A percentile compares a stretch with the other conserved stretches of the same genome.
These are phyloP conservation scores for Torymus auratus DNA, from an alignment of 2,888 invertebrate genomes.

Conservation along the genomic window DNA sequence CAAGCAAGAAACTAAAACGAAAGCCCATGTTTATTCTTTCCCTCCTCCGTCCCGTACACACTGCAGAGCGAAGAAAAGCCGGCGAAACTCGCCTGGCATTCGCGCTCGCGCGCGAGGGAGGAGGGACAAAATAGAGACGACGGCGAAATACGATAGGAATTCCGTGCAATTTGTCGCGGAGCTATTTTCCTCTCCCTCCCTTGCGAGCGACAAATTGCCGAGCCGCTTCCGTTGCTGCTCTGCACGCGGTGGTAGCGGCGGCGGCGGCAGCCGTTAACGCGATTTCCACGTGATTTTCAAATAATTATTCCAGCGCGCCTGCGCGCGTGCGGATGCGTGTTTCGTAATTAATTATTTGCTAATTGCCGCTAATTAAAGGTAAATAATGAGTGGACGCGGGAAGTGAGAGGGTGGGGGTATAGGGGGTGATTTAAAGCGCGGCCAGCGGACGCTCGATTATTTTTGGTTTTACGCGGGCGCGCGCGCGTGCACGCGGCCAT, in stretches of 20 bases:
- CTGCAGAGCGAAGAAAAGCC: background rate
- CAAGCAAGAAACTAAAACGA: slow-evolving; percentile 25
- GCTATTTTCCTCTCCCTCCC: slow-evolving; percentile 42
- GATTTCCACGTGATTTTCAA: slow-evolving; percentile 60
- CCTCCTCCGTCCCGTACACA: background rate
- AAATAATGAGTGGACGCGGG: slow-evolving; percentile 69
- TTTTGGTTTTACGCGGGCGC: slow-evolving; percentile 70
- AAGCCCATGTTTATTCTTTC: slow-evolving; percentile 36
- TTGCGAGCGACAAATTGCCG: slow-evolving; percentile 46
- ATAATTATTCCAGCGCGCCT: slow-evolving; percentile 60
- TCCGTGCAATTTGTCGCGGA: slow-evolving; percentile 54
- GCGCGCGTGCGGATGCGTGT: slow-evolving; percentile 33
- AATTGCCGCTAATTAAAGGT: slow-evolving; percentile 72
- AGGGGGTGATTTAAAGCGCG: slow-evolving; percentile 70
- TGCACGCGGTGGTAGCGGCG: background rate
- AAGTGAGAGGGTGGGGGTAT: slow-evolving; percentile 44
- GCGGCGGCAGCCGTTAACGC: background rate
- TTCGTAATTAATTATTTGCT: slow-evolving; percentile 70
- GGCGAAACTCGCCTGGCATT: slow-evolving; percentile 33
- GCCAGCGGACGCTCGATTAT: slow-evolving; percentile 74
- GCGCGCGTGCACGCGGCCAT: slow-evolving; percentile 41
- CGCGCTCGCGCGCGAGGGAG: slow-evolving; percentile 23
- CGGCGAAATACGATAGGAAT: slow-evolving; percentile 53
- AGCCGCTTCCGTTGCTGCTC: slow-evolving; percentile 52
- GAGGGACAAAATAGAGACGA: slow-evolving; percentile 49